A percentile compares a stretch with the other conserved stretches of the same genome.
Conservation (phyloP, 2,888 invertebrate genomes). For the Chrysotoxum bicinctum region DNA sequence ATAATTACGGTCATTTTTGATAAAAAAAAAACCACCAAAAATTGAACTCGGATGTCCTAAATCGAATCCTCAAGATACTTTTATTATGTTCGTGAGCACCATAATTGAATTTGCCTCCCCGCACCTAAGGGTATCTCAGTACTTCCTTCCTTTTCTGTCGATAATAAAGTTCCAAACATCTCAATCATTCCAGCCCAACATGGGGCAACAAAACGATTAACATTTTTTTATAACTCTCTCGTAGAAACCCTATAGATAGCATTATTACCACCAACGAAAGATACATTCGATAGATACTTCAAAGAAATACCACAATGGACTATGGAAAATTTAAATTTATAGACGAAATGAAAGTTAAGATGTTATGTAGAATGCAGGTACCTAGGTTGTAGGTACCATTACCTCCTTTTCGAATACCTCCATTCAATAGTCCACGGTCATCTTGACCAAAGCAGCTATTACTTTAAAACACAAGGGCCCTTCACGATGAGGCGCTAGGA, state of each 20-base stretch:
- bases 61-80: slow-evolving; percentile 54
- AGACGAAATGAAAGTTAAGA: slow-evolving; percentile 29
- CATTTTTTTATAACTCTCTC: slow-evolving; percentile 57
- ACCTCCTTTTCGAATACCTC: slow-evolving; percentile 30
- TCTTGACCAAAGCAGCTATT: slow-evolving; percentile 45
- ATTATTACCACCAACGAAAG: slow-evolving; percentile 14
- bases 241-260: slow-evolving; percentile 15
- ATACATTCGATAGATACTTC: slow-evolving; percentile 9
- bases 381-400: neutral
- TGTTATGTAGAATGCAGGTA: neutral
- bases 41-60: slow-evolving; percentile 69
- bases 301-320: slow-evolving; percentile 39
- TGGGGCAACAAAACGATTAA: slow-evolving; percentile 55
- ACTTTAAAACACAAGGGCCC: slow-evolving; percentile 18
- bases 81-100: slow-evolving; percentile 27
- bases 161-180: slow-evolving; percentile 60
- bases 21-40: slow-evolving; percentile 32
- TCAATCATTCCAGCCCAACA: slow-evolving; percentile 52
- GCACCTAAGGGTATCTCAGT: slow-evolving; percentile 26
- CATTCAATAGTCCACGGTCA: neutral
- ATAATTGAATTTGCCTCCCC: slow-evolving; percentile 60
- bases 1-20: slow-evolving; percentile 33
- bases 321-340: slow-evolving; percentile 49
- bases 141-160: slow-evolving; percentile 43
- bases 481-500: slow-evolving; percentile 26